Evolutionary conservation across 2,888 invertebrate species (phyloP), one percentile per base, ranked within the genome.

Genomic region (Nymphalis urticae): DNA sequence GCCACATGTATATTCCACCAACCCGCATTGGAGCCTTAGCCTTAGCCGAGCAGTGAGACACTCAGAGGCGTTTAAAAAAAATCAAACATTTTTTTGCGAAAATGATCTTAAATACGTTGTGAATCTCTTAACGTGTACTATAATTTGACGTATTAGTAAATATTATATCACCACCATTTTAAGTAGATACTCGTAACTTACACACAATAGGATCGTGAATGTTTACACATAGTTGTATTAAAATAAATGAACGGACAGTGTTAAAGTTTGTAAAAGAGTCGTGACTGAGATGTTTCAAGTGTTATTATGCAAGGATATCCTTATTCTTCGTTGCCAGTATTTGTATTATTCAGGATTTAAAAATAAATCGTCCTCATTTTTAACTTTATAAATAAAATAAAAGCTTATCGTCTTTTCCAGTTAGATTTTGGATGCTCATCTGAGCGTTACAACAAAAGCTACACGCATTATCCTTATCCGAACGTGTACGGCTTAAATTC

Each of bases 341-440:
- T 47, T 61, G 36, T 32, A 61, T 58, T 58, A 42, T 61, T 54
- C 19, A 47, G 21, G 53, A 48, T 61, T 54, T 48, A 48, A 51
- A 10, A 17, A 32, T 21, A 19, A 53, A 17, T 47, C n/a, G 54
- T 8, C 27, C 32, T 56, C 21, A 24, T 61, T 62, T 66, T 53
- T 21, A 60, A 53, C 53, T 61, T 53, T 48, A 48, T 62, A 48
- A 66, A 66, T 32, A 62, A 62, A 5, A 24, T 63, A 16, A 50
- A 56, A 64, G 62, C 61, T 71, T 68, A 71, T 59, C 70, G 56
- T 21, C 42, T 62, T 48, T 24, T 13, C 53, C 61, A 48, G 50
- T 56, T 61, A 56, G 50, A 61, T 56, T 68, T 63, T 63, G 24
- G 54, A 62, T 21, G 51, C 58, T 51, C 50, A 47, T 62, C 24